Evolutionary conservation across 2,113 vertebrate species (phyloP).

Genomic region (Elachura formosa): DNA sequence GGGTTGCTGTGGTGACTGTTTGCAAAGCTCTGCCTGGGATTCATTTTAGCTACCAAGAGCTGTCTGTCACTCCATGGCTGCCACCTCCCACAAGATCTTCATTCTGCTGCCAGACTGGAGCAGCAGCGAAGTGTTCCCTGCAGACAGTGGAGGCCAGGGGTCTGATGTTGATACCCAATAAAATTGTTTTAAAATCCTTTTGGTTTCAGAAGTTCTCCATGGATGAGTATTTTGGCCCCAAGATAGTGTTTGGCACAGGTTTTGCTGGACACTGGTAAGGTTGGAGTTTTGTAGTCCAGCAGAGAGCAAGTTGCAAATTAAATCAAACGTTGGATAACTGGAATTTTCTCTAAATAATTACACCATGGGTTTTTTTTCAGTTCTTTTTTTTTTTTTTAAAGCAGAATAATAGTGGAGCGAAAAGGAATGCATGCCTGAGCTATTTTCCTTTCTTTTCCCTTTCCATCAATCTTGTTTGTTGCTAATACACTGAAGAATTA

Average conservation of each 20-base stretch:
- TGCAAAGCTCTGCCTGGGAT: slow-evolving; percentile 36
- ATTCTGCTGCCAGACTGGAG: slow-evolving; percentile 12
- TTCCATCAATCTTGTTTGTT: background rate
- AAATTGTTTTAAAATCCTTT: background rate
- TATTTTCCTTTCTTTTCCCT: background rate
- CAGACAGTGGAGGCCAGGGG: slow-evolving; percentile 11
- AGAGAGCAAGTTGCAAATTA: background rate
- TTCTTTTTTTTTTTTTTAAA: background rate
- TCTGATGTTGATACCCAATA: background rate
- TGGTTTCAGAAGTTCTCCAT: background rate
- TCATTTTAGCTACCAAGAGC: slow-evolving; percentile 39
- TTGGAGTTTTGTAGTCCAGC: background rate
- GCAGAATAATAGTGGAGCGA: background rate
- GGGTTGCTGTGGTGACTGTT: slow-evolving; percentile 52
- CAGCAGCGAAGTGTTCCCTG: background rate
- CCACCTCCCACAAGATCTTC: slow-evolving; percentile 42
- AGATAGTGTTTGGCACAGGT: background rate
- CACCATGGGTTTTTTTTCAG: background rate
- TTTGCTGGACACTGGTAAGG: background rate
- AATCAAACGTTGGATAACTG: background rate
- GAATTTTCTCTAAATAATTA: background rate
- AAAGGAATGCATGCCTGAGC: background rate
- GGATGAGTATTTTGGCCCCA: background rate
- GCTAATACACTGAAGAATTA: background rate
- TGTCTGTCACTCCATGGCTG: slow-evolving; percentile 43